Base-by-base conservation (phyloP, 2,113 vertebrate genomes). In the Dasyprocta punctata region DNA sequence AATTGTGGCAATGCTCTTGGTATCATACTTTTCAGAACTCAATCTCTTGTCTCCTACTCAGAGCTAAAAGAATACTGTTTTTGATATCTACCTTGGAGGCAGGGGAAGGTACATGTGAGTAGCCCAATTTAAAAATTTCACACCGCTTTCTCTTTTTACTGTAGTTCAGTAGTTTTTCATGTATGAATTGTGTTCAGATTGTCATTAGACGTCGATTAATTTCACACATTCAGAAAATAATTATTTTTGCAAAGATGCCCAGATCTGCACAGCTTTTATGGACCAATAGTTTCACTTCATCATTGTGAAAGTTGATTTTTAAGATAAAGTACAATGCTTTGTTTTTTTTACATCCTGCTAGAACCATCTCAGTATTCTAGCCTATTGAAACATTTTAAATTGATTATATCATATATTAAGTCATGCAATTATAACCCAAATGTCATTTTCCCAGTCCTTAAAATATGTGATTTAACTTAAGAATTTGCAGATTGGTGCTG, bases 231-330 rank as follows among this genome's bases (percentile, higher is more conserved):
- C 16, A 78, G 12, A 71, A 71, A 28, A 67, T 95, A 17, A 69
- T 96, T 7, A 90, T 56, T 71, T 96, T 69, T 54, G 69, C 75
- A 58, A 94, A 67, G 33, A 12, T 90, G 2, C 63, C 7, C 58
- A 2, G 63, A 6, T 86, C 71, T 94, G 44, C 0, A 78, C n/a
- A 49, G 22, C 2, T 83, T 83, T 83, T 73, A 49, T 54, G 41
- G 33, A 80, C 2, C 26, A 83, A n/a, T 69, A 90, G 83, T 41
- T n/a, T 94, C 47, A 88, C 2, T 90, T 6, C 22, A 36, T 83
- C 60, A 83, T 94, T 92, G 17, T 87, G 33, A 22, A 96, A 52
- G 47, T 56, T 33, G 61, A 90, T 63, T 92, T 80, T 69, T 71
- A 80, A 87, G 5, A 36, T 14, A 49, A 89, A 89, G 12, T 83